Base-by-base conservation (phyloP, 2,113 vertebrate genomes). In the Gobio gobio region DNA sequence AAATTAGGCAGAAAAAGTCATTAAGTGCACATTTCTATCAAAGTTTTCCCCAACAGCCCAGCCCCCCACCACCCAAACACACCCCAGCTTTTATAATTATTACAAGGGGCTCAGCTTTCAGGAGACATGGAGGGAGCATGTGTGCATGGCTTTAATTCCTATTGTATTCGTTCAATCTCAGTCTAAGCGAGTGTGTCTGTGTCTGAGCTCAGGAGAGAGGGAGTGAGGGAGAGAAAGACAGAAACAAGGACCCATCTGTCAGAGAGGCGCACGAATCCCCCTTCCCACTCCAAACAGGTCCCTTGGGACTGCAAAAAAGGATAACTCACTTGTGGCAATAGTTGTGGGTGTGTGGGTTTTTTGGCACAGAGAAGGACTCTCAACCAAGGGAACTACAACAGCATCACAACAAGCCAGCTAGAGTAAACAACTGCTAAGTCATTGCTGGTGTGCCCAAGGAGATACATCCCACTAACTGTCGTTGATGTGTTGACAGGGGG, bases 161-260 rank as follows among this genome's bases (percentile, higher is more conserved):
- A 95, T 95, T 95, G 95, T 95, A 89, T 93, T 93, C 83, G 89
- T 91, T 90, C 92, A 92, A 91, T 92, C 92, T 93, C 91, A 87
- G 91, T 93, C 91, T 93, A 92, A 89, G 93, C 83, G 91, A 89
- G 92, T 91, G 89, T 82, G 89, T 85, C 87, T 88, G 92, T 92
- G 92, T 93, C 90, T 94, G 91, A 92, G 92, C 92, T 93, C 92
- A 86, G 89, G 92, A 93, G 90, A 92, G 90, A 91, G 89, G 93
- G 91, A 93, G 91, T 85, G 91, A 92, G 93, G 92, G 93, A 93
- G 92, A 93, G 94, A 93, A 78, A 58, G 82, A 81, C 94, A 93
- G 92, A 86, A 94, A 95, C 93, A 95, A 94, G 94, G 94, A 94
- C 95, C 95, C 95, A 95, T 95, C 95, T 95, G 94, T 95, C 94